Conservation (phyloP, 2,113 vertebrate genomes). For the Sterna hirundo region DNA sequence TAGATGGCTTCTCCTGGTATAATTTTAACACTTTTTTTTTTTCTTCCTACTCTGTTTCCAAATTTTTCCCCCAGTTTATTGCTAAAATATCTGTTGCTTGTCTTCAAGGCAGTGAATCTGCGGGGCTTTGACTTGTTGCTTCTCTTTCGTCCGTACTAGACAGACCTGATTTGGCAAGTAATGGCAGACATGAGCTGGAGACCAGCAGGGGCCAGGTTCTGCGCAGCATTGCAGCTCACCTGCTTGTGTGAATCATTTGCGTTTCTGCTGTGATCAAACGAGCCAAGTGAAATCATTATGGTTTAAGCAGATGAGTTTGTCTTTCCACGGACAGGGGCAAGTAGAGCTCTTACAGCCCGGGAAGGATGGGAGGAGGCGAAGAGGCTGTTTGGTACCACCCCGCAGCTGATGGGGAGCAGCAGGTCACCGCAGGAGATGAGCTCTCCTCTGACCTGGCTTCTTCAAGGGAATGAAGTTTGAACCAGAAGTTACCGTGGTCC, state of each 20-base stretch:
- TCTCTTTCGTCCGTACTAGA: background rate
- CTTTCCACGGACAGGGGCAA: fast-evolving
- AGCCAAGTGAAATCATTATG: background rate
- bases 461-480: background rate
- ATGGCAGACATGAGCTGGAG: background rate
- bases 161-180: background rate
- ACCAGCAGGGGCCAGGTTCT: fast-evolving
- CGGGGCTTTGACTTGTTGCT: background rate
- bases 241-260: too few relatives aligned
- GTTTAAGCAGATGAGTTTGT: background rate
- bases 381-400: background rate
- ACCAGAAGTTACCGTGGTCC: background rate
- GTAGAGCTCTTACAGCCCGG: background rate
- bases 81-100: background rate
- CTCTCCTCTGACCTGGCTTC: fast-evolving
- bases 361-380: background rate
- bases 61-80: fast-evolving
- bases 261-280: background rate
- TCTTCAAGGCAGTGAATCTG: background rate
- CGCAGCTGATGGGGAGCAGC: background rate
- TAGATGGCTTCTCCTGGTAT: background rate
- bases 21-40: background rate
- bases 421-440: background rate
- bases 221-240: too few relatives aligned
- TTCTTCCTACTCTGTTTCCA: fast-evolving